Evolutionary conservation across 2,888 invertebrate genomes (phyloP), one percentile per base, ranked within the genome.

Genomic region (Cloeon dipterum): DNA sequence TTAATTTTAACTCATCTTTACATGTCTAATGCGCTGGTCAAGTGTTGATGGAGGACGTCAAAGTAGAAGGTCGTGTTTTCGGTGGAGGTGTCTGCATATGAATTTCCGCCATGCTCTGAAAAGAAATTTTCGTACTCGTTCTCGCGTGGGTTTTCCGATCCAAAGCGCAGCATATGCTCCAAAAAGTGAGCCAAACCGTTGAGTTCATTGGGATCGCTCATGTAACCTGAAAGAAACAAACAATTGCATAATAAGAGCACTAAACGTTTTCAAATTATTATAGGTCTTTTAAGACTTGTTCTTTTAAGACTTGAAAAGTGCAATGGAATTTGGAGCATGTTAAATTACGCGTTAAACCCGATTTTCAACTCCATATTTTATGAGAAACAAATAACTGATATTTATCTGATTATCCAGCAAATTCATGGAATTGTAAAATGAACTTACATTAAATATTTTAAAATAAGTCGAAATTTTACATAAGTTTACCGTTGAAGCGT

Each of bases 81-180:
- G 0, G 75, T 66, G 35, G 76, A 72, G 0, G 96, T 98, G 35
- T 75, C 78, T 0, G 96, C 96, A 62, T 98, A 98, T n/a, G 76
- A 76, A 3, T 66, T 65, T 0, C 96, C 96, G 2, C 89, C 86
- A 55, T 94, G 79, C 50, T 91, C 83, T 1, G 78, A 75, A 2
- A 96, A 59, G 57, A 75, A 96, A 54, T 81, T 82, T 43, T 65
- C 76, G 52, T 93, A 94, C 42, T 82, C 85, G 56, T 94, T 93
- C 56, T 91, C 88, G 55, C 69, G 63, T 5, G 86, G 85, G 59
- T 81, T 94, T 52, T 81, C 64, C 0, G 94, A 96, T 4, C 98
- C 98, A 45, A 96, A 57, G 52, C 98, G 98, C 26, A 98, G 66
- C 96, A 98, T 98, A 57, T 98, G 96, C 54, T 98, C 96, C 56